Evolutionary conservation across 2,888 invertebrate genomes (phyloP).

Genomic region (Leptopilina drosophilae): DNA sequence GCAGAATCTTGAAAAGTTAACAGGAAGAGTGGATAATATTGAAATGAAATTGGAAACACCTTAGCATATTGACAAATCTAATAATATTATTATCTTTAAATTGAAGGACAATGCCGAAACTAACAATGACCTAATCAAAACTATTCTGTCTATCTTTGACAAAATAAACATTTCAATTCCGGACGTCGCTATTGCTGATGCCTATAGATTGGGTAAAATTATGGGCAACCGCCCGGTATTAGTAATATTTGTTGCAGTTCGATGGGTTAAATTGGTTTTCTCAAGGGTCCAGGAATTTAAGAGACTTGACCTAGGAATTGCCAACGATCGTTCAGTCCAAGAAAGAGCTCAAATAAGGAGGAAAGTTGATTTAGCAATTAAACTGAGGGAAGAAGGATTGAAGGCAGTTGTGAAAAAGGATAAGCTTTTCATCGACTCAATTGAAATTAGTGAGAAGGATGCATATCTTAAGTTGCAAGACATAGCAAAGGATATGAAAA

Average conservation of each 20-base stretch:
- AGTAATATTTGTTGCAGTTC: background rate
- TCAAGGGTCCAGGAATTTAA: background rate
- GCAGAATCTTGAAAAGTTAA: background rate
- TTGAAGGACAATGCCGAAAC: background rate
- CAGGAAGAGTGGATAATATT: background rate
- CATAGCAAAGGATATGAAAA: no score
- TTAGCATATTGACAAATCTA: background rate
- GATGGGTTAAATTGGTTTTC: background rate
- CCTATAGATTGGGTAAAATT: background rate
- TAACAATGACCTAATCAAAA: background rate
- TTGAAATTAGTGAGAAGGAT: no score
- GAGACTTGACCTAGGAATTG: background rate
- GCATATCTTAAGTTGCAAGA: no score
- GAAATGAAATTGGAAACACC: background rate
- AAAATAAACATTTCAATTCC: background rate
- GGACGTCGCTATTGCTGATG: background rate
- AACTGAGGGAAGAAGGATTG: no score
- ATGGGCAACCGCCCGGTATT: background rate
- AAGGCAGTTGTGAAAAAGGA: no score
- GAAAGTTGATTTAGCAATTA: no score
- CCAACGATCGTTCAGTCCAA: background rate
- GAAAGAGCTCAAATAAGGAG: no score
- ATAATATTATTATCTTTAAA: background rate
- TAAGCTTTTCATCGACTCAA: no score
- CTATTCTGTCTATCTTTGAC: background rate